Evolutionary conservation across 2,113 vertebrate species (phyloP).

Genomic region (Grus americana): DNA sequence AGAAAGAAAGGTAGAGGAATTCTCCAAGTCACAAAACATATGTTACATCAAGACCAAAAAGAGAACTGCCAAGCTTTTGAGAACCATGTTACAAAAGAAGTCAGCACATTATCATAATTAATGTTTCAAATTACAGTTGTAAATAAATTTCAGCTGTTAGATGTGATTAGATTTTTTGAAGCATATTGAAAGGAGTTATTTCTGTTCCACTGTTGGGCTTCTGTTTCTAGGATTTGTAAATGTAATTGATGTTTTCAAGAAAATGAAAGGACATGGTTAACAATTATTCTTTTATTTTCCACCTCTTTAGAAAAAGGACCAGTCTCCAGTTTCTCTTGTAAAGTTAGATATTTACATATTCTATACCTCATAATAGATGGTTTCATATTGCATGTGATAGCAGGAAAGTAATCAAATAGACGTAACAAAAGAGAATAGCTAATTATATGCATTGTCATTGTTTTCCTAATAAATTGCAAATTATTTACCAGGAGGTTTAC

Average conservation of each 20-base stretch:
- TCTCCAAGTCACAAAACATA: conserved; percentile 44
- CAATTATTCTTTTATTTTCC: conserved; percentile 73
- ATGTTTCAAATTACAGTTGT: conserved; percentile 68
- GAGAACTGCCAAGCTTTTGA: conserved; percentile 18
- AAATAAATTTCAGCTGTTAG: conserved; percentile 69
- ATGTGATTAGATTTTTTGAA: conserved; percentile 64
- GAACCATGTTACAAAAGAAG: conserved; percentile 51
- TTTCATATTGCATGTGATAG: conserved; percentile 61
- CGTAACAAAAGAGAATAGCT: conserved; percentile 54
- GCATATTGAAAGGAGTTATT: conserved; percentile 68
- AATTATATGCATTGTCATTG: conserved; percentile 39
- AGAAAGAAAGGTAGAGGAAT: neutral
- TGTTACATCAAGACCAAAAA: conserved; percentile 17
- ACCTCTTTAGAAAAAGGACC: conserved; percentile 61
- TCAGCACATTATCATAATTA: conserved; percentile 60
- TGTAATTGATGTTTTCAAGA: conserved; percentile 73
- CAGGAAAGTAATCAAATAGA: conserved; percentile 55
- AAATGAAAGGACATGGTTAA: conserved; percentile 70
- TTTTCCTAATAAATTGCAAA: conserved; percentile 43
- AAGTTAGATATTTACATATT: conserved; percentile 70
- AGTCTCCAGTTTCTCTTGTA: conserved; percentile 46
- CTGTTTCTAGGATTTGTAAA: conserved; percentile 66
- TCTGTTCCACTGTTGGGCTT: conserved; percentile 62
- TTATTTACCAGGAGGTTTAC: conserved; percentile 37
- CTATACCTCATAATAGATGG: conserved; percentile 65